Conservation (phyloP, 2,113 vertebrate genomes). For the Spilogale gracilis region DNA sequence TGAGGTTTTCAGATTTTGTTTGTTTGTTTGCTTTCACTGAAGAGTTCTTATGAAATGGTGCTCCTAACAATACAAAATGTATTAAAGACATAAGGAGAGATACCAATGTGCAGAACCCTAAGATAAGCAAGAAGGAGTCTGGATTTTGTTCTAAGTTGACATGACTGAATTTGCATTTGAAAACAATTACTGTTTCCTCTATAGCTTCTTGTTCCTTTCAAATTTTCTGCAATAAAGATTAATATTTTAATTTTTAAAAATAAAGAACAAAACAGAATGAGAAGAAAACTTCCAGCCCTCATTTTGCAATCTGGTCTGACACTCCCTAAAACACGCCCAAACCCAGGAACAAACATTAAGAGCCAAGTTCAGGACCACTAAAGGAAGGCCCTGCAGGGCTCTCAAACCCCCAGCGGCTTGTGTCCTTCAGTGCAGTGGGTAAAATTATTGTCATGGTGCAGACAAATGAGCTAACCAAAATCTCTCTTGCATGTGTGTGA, state of each 20-base stretch:
- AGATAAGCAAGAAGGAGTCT: neutral
- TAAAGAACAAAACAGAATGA: constrained; percentile 19
- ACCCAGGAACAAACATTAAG: too few species aligned
- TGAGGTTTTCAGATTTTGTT: neutral
- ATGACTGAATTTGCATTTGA: neutral
- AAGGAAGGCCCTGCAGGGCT: neutral
- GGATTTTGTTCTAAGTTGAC: neutral
- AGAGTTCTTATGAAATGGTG: neutral
- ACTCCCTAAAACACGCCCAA: neutral
- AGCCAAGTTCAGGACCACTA: neutral
- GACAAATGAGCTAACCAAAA: constrained; percentile 33
- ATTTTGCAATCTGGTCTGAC: neutral
- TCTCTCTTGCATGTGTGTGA: neutral
- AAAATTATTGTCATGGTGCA: constrained; percentile 43
- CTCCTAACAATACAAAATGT: neutral
- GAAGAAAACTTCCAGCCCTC: neutral
- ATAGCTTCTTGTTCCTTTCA: neutral
- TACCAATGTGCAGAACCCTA: neutral
- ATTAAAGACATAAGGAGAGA: neutral
- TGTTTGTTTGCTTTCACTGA: neutral
- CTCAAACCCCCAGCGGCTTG: neutral
- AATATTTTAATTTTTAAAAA: neutral
- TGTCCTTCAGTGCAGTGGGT: neutral
- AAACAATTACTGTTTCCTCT: constrained; percentile 24
- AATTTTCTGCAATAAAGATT: neutral